A percentile compares a stretch with the other conserved stretches of the same genome.
phyloP scores from a whole-genome alignment of 2,888 invertebrate species.

The Caradrina kadenii region DNA sequence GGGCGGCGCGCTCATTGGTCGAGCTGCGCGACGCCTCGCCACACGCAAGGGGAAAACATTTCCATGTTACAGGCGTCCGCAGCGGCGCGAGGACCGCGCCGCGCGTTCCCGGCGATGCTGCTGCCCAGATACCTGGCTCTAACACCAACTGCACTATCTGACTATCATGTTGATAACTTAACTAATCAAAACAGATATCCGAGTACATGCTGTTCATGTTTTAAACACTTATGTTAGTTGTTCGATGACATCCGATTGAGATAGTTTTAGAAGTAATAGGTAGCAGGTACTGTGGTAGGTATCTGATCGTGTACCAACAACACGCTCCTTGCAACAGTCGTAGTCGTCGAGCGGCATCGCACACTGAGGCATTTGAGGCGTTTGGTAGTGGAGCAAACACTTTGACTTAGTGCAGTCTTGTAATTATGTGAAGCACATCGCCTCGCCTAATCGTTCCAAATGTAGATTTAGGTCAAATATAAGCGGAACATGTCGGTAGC shows the following conservation, averaged over 20 bases:
- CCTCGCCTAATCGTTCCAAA: slow-evolving; percentile 6
- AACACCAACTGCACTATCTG: slow-evolving; percentile 61
- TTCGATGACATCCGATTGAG: slow-evolving; percentile 47
- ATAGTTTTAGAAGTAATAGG: slow-evolving; percentile 38
- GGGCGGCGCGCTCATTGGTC: slow-evolving; percentile 52
- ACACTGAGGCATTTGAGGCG: not conserved
- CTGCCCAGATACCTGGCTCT: slow-evolving; percentile 48
- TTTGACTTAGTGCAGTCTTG: not conserved
- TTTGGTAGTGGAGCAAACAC: not conserved
- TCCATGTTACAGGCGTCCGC: slow-evolving; percentile 49
- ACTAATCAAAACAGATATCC: slow-evolving; percentile 65
- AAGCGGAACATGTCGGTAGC: slow-evolving; percentile 3
- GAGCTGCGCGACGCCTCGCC: slow-evolving; percentile 33
- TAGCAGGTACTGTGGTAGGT: slow-evolving; percentile 9
- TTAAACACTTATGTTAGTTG: slow-evolving; percentile 50
- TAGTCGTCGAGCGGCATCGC: not conserved
- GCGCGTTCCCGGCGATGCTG: slow-evolving; percentile 27
- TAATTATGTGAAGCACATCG: not conserved
- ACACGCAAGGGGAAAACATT: slow-evolving; percentile 49
- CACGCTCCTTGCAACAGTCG: too few relatives aligned
- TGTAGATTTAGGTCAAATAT: slow-evolving; percentile 36
- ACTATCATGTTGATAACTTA: slow-evolving; percentile 64
- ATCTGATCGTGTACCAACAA: slow-evolving; percentile 6
- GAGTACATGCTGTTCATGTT: slow-evolving; percentile 58
- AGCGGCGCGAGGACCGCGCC: slow-evolving; percentile 12